These are phyloP conservation scores for Parthenolecanium corni DNA, from an alignment of 2,888 invertebrate species.

Conservation along the genomic window DNA sequence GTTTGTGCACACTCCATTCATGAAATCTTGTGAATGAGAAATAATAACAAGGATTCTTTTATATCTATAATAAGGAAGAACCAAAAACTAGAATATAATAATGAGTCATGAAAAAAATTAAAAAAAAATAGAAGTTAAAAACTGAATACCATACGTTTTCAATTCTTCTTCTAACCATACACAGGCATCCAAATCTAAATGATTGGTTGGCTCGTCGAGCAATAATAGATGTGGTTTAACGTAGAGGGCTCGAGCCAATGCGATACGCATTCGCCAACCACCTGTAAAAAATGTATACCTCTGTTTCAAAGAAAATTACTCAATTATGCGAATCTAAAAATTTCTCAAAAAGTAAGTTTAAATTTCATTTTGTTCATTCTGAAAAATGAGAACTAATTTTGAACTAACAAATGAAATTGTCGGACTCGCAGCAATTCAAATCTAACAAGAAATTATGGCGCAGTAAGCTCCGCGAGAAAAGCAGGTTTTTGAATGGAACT, in stretches of 20 bases:
- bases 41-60: constrained; percentile 93
- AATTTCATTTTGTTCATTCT: not conserved
- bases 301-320: too few relatives aligned
- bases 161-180: constrained; percentile 99
- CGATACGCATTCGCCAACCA: constrained; percentile 99
- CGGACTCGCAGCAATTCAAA: too few relatives aligned
- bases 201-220: constrained; percentile 98
- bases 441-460: too few relatives aligned
- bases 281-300: constrained; percentile 45
- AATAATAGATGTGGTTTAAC: constrained; percentile 93
- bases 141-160: constrained; percentile 52
- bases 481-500: too few relatives aligned
- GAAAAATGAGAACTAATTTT: not conserved
- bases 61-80: constrained; percentile 48
- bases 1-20: constrained; percentile 94
- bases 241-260: constrained; percentile 88
- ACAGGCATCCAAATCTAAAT: constrained; percentile 96
- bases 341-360: too few relatives aligned
- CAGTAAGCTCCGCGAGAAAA: too few relatives aligned
- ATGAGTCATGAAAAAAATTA: not conserved
- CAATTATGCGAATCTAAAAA: too few relatives aligned
- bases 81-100: constrained; percentile 4
- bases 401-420: not conserved
- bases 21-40: constrained; percentile 98
- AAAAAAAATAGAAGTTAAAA: constrained; percentile 26